Conservation (phyloP, 2,888 invertebrate species). For the Drosophila parthenogenetica region DNA sequence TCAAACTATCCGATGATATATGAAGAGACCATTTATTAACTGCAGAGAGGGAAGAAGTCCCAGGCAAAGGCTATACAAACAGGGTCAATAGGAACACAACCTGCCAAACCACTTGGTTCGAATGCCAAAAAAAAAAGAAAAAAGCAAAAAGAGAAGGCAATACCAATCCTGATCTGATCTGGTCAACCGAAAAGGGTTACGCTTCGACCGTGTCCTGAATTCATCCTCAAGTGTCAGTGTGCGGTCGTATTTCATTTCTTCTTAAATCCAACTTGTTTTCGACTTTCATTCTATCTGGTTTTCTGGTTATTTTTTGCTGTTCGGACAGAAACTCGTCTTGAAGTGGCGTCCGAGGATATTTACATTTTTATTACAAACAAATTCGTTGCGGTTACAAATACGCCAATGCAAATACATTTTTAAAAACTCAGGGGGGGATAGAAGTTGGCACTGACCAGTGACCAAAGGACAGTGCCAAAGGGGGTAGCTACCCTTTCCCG, state of each 20-base stretch:
- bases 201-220: slow-evolving; percentile 37
- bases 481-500: slow-evolving; percentile 41
- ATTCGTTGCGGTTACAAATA: slow-evolving; percentile 80
- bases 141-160: slow-evolving; percentile 27
- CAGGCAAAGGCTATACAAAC: slow-evolving; percentile 11
- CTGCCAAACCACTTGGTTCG: slow-evolving; percentile 67
- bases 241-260: slow-evolving; percentile 78
- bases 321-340: slow-evolving; percentile 57
- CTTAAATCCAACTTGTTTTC: slow-evolving; percentile 41
- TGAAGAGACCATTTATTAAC: slow-evolving; percentile 54
- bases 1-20: slow-evolving; percentile 55
- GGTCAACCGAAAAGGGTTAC: slow-evolving; percentile 63
- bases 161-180: slow-evolving; percentile 40
- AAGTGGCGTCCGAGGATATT: slow-evolving; percentile 74
- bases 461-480: slow-evolving; percentile 2
- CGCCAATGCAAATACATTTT: slow-evolving; percentile 75
- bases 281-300: slow-evolving; percentile 33
- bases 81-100: slow-evolving; percentile 43
- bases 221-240: slow-evolving; percentile 69
- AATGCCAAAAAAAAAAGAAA: slow-evolving; percentile 23
- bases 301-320: slow-evolving; percentile 22
- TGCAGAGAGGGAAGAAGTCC: not conserved
- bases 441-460: slow-evolving; percentile 38
- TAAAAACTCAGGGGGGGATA: slow-evolving; percentile 27
- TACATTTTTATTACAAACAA: slow-evolving; percentile 80